Evolutionary conservation across 2,888 invertebrate genomes (phyloP), one percentile per base, ranked within the genome.

Genomic region (Tuta absoluta): DNA sequence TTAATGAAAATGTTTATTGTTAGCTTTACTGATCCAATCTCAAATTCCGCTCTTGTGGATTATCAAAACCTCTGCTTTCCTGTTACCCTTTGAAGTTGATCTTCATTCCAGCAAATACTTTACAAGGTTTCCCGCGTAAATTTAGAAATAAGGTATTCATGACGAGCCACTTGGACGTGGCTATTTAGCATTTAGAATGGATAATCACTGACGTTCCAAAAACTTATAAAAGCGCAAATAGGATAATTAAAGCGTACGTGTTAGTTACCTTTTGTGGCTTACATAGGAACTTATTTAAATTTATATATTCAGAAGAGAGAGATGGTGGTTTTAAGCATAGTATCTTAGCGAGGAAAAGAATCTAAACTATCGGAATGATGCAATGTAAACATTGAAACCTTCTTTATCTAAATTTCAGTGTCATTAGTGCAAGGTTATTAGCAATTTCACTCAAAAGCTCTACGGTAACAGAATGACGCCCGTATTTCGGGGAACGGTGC

Each of bases 111-210:
- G 37, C 63, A 33, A 17, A 59, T 48, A 58, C 68, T 66, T 70
- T 66, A 71, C 70, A 69, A 68, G 67, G 67, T 69, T 71, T 69
- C 64, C 66, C 68, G 64, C 66, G 69, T 68, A 69, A 71, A 70
- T 71, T 67, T 61, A 41, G 59, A 65, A 67, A 68, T 72, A 71
- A 62, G 49, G 67, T 71, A 74, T 75, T 72, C 73, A 72, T 63
- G 72, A 66, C 62, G 63, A 68, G 66, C 38, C 60, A 28, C 62
- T 65, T 68, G 64, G 59, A 63, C 66, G 59, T 67, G 72, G 69
- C 24, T 51, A 64, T 62, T 64, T 59, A 59, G 63, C 63, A 64
- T 63, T 65, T 63, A 66, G 66, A 62, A 64, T 21, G 21, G 51
- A 58, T 28, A 28, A 28, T 28, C 23, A 56, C 28, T 56, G n/a